phyloP scores from a whole-genome alignment of 35 echinoderm and acorn worm species.

The Chiridota heheva region DNA sequence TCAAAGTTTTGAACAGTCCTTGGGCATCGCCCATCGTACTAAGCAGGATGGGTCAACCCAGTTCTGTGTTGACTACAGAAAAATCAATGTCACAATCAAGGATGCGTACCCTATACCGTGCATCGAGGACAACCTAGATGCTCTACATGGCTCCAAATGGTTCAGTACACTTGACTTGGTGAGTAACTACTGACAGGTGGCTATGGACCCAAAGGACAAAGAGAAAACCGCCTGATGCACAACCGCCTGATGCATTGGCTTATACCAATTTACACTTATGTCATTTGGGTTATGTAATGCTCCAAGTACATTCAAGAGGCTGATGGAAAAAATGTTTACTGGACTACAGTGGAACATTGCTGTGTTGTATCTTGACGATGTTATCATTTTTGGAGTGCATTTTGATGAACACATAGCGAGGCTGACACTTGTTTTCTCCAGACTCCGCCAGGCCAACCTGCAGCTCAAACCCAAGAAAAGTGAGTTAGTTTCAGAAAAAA shows the following conservation, averaged over 20 bases:
- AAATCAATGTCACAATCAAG: constrained; percentile 1
- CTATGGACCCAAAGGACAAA: constrained; percentile 25
- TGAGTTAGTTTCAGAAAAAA: constrained; percentile 14
- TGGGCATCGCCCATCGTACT: constrained; percentile 29
- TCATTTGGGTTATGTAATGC: constrained; percentile 59
- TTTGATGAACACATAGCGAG: constrained; percentile 1
- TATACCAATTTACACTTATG: constrained; percentile 58
- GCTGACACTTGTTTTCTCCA: neutral
- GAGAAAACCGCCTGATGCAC: constrained; percentile 46
- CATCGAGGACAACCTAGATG: too few relatives aligned
- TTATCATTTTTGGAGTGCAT: neutral
- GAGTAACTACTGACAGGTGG: too few relatives aligned
- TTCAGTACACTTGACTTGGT: too few relatives aligned
- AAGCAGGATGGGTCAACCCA: constrained; percentile 6
- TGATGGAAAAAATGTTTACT: constrained; percentile 18
- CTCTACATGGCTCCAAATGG: too few relatives aligned
- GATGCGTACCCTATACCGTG: constrained; percentile 10
- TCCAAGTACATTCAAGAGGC: constrained; percentile 53
- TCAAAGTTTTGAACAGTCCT: constrained; percentile 18
- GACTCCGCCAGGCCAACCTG: constrained; percentile 9
- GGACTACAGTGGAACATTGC: constrained; percentile 17
- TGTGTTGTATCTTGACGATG: constrained; percentile 16
- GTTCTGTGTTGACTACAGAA: too few relatives aligned
- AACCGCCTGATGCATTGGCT: too few relatives aligned
- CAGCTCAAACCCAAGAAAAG: constrained; percentile 56